Evolutionary conservation across 2,888 invertebrate species (phyloP).

Genomic region (Acanthopleura granulata): DNA sequence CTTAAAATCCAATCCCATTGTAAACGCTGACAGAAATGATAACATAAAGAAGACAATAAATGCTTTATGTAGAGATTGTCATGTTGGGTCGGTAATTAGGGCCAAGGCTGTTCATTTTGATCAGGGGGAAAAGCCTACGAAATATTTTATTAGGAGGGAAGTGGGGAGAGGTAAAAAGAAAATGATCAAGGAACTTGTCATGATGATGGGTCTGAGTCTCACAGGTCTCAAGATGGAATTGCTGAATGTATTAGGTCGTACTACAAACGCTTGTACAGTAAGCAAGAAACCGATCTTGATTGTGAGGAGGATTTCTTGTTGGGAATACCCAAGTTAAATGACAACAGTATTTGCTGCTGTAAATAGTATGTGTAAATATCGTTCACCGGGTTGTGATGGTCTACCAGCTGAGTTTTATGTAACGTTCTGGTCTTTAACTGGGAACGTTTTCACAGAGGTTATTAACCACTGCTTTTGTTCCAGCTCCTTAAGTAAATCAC

Average conservation of each 20-base stretch:
- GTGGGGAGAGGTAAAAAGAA: slow-evolving; percentile 5
- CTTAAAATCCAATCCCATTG: background rate
- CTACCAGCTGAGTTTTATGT: no score
- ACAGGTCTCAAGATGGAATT: background rate
- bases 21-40: background rate
- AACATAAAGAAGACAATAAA: background rate
- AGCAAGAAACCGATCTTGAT: background rate
- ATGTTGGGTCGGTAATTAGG: background rate
- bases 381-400: no score
- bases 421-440: no score
- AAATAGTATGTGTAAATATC: slow-evolving; percentile 13
- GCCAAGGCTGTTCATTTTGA: slow-evolving; percentile 11
- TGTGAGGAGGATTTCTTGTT: background rate
- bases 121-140: background rate
- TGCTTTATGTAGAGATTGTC: background rate
- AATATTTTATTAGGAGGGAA: slow-evolving; percentile 1
- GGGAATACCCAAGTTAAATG: background rate
- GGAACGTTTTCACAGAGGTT: no score
- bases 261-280: background rate
- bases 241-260: background rate
- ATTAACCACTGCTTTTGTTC: no score
- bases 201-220: background rate
- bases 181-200: background rate
- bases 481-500: no score
- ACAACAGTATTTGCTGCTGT: background rate